Conservation (phyloP, 2,113 vertebrate species). For the Heloderma charlesbogerti region DNA sequence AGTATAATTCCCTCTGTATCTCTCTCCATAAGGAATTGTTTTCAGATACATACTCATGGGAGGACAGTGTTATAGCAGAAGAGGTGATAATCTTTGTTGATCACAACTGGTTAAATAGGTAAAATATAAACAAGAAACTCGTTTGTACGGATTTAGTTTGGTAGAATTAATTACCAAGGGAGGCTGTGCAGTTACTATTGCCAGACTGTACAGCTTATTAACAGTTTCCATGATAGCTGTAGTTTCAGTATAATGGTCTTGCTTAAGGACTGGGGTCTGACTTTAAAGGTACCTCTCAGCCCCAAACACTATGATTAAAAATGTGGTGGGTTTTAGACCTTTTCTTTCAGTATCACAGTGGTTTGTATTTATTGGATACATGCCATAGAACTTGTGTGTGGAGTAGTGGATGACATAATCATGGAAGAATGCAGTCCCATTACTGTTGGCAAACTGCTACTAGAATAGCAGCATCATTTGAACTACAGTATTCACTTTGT, state of each 20-base stretch:
- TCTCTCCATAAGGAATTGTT: background rate
- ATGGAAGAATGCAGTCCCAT: slow-evolving; percentile 62
- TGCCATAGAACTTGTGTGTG: slow-evolving; percentile 41
- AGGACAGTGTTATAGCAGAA: background rate
- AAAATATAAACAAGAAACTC: background rate
- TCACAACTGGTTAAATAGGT: background rate
- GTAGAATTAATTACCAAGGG: background rate
- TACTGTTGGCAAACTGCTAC: slow-evolving; percentile 48
- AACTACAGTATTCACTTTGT: background rate
- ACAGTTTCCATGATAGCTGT: background rate
- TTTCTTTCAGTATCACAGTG: slow-evolving; percentile 27
- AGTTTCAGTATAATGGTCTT: background rate
- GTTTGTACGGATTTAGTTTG: background rate
- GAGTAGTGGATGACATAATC: slow-evolving; percentile 64
- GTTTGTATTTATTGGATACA: slow-evolving; percentile 46
- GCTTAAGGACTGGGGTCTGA: background rate
- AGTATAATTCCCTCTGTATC: background rate
- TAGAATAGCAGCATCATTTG: background rate
- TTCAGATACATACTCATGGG: background rate
- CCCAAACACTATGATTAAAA: slow-evolving; percentile 16
- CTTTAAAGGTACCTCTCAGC: background rate
- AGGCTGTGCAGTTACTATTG: background rate
- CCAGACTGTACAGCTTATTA: background rate
- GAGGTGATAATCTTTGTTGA: background rate
- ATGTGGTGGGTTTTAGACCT: slow-evolving; percentile 13